Evolutionary conservation across 2,113 vertebrate species (phyloP).

Genomic region (Chaenocephalus aceratus): DNA sequence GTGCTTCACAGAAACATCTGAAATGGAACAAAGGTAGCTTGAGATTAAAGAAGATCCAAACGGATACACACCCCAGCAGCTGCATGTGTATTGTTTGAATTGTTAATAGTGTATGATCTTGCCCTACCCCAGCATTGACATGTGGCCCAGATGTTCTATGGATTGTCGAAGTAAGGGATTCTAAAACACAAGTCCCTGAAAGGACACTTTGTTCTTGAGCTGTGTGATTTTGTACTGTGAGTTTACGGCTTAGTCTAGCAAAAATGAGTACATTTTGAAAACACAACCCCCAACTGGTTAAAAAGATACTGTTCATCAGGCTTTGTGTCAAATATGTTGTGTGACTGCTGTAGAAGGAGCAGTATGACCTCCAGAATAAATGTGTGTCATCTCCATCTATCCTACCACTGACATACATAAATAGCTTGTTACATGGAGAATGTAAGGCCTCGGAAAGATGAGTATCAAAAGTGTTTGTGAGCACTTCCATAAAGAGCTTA

Average conservation of each 20-base stretch:
- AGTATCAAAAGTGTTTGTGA: slow-evolving; percentile 21
- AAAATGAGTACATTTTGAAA: background rate
- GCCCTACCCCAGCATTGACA: background rate
- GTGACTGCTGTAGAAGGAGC: slow-evolving; percentile 5
- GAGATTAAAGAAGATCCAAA: slow-evolving; percentile 30
- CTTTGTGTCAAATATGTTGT: background rate
- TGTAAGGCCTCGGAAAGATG: slow-evolving; percentile 16
- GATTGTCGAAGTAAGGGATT: background rate
- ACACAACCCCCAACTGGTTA: background rate
- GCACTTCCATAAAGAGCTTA: slow-evolving; percentile 5
- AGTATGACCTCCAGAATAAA: slow-evolving; percentile 23
- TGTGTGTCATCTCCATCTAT: slow-evolving; percentile 13
- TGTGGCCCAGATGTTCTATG: background rate
- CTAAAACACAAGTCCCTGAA: background rate
- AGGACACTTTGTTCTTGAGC: background rate
- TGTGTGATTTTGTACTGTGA: background rate
- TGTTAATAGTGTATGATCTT: slow-evolving; percentile 8
- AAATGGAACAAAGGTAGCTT: slow-evolving; percentile 13
- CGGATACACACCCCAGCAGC: background rate
- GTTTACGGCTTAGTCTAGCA: background rate
- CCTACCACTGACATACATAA: slow-evolving; percentile 3
- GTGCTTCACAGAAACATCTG: slow-evolving; percentile 25
- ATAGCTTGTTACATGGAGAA: slow-evolving; percentile 2
- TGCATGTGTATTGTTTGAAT: background rate
- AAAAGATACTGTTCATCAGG: background rate